These are phyloP conservation scores for Procavia capensis DNA, from an alignment of 2,113 vertebrate genomes.

Conservation along the genomic window DNA sequence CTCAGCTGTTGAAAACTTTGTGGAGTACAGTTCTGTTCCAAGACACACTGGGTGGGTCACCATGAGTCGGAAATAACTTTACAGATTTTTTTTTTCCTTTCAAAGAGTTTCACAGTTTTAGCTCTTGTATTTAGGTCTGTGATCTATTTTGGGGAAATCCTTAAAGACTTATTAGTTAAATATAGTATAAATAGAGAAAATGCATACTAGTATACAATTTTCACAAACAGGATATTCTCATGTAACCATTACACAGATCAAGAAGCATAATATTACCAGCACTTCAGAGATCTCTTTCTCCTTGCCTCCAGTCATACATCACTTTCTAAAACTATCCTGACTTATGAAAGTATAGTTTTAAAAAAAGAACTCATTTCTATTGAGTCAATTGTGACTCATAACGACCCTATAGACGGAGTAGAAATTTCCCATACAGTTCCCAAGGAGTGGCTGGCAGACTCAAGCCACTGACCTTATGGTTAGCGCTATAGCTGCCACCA, in stretches of 20 bases:
- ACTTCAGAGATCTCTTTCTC: background rate
- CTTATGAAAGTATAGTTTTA: slow-evolving; percentile 25
- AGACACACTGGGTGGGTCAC: background rate
- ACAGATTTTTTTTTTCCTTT: background rate
- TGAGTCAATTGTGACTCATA: too few species aligned
- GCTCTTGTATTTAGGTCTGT: slow-evolving; percentile 11
- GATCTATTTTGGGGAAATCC: background rate
- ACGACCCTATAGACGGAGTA: too few species aligned
- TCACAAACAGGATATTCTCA: background rate
- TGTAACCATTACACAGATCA: background rate
- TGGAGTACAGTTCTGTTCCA: too few species aligned
- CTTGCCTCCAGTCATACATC: background rate
- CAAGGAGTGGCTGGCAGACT: too few species aligned
- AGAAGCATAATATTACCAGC: background rate
- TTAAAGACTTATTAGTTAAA: background rate
- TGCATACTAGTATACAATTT: background rate
- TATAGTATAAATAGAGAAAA: background rate
- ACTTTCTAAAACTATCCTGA: background rate
- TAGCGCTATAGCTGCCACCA: too few species aligned
- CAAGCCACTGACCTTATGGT: too few species aligned
- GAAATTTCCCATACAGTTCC: too few species aligned
- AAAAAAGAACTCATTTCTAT: too few species aligned
- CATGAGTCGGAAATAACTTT: background rate
- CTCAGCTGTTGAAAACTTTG: too few species aligned
- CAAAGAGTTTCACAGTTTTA: background rate